Conservation (phyloP, 2,797 vertebrate genomes). For the Hirundo rustica region DNA sequence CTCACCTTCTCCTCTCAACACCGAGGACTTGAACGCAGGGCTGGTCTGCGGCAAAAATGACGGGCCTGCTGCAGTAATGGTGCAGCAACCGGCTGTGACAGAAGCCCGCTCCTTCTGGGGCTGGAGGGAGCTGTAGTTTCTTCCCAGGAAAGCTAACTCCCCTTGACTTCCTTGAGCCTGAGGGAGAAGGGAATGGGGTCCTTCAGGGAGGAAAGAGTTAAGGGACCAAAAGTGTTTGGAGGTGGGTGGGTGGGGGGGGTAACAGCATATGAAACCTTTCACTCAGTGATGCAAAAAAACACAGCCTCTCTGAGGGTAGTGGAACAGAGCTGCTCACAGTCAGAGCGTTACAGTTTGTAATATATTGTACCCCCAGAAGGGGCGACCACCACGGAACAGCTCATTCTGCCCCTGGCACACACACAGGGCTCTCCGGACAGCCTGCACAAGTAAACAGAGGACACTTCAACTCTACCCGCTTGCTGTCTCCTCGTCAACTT, state of each 20-base stretch:
- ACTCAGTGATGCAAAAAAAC: constrained; percentile 27
- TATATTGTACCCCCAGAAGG: constrained; percentile 39
- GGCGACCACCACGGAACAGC: constrained; percentile 57
- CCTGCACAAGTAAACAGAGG: background rate
- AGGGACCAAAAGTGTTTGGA: background rate
- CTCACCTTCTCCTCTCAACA: background rate
- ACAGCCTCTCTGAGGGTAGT: background rate
- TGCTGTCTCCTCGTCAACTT: background rate
- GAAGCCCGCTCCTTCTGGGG: background rate
- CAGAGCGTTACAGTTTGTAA: constrained; percentile 43
- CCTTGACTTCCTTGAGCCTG: background rate
- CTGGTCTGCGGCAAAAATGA: background rate
- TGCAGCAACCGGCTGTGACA: background rate
- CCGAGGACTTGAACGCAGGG: background rate
- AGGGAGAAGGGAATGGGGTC: background rate
- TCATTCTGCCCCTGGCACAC: background rate
- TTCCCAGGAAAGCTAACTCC: background rate
- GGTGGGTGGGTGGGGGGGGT: background rate
- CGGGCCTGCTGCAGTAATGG: background rate
- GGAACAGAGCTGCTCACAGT: background rate
- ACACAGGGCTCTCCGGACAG: background rate
- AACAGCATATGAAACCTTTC: constrained; percentile 64
- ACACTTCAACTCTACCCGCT: background rate
- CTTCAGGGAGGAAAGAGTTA: constrained; percentile 63
- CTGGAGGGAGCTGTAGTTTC: background rate